Base-by-base conservation (phyloP, 2,797 vertebrate genomes). In the Cynopterus sphinx region DNA sequence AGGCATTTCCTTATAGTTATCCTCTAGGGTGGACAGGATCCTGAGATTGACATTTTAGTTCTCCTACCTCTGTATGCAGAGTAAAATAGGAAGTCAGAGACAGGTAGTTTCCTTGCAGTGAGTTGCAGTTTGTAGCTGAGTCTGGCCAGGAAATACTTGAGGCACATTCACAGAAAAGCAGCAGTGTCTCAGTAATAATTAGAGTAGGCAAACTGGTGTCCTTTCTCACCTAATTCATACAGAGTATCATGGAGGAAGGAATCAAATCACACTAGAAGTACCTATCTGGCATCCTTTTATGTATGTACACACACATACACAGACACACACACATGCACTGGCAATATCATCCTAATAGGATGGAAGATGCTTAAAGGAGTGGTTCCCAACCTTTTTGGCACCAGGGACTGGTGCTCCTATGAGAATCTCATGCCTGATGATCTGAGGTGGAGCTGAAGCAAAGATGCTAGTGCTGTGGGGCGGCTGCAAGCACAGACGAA, bases 221-320 rank as follows among this genome's bases (percentile, higher is more conserved):
- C 85, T 90, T 90, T 79, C 85, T 85, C 53, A 73, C 74, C 49
- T 79, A 57, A 83, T 43, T 71, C 83, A 63, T 15, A 63, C 28
- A 82, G 16, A 36, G 49, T 68, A 33, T 82, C 74, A 70, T 4
- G 4, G 51, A 21, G 49, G 71, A 84, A 89, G 77, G 91, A 89
- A 90, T 87, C 87, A 91, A 89, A 83, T 73, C 59, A 83, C 57
- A 90, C 84, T 57, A 24, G 79, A 89, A 91, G 43, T 57, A 94
- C 74, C 59, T 36, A 81, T 89, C 65, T 33, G 19, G 55, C 86
- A 73, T 63, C 78, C 53, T 93, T 93, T 22, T 57, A 24, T 31
- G 31, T 68, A n/a, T 39, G 10, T 43, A 19, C 19, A 12, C 8
- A 46, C 9, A 28, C 3, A n/a, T 10, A 71, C 7, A 65, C n/a